These are phyloP conservation scores for Alfaro cultratus DNA, from an alignment of 2,797 vertebrate species.

Conservation along the genomic window DNA sequence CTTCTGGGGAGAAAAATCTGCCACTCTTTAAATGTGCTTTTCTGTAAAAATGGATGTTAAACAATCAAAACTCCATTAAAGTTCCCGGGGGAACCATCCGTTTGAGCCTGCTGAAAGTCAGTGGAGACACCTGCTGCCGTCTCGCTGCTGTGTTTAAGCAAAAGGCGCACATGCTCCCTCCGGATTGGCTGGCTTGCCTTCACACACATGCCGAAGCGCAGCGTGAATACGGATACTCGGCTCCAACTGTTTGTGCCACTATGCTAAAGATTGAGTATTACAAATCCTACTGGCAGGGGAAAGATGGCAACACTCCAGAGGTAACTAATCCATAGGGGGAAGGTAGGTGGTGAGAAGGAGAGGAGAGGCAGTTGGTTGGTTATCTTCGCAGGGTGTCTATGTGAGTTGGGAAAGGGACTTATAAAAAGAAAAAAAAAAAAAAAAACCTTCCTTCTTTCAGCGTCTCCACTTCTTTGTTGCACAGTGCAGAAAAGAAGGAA, in stretches of 20 bases:
- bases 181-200: conserved; percentile 69
- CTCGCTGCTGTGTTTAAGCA: conserved; percentile 65
- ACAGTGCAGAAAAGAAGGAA: conserved; percentile 78
- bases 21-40: conserved; percentile 65
- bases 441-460: conserved; percentile 68
- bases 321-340: conserved; percentile 78
- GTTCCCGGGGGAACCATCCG: conserved; percentile 73
- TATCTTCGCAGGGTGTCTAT: conserved; percentile 73
- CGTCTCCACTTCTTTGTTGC: conserved; percentile 79
- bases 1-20: conserved; percentile 55
- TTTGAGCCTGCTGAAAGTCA: conserved; percentile 71
- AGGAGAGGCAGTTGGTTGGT: conserved; percentile 69
- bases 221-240: conserved; percentile 48
- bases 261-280: conserved; percentile 76
- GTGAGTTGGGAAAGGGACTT: conserved; percentile 57
- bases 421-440: conserved; percentile 58
- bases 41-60: conserved; percentile 82
- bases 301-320: conserved; percentile 77
- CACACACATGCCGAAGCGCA: conserved; percentile 58
- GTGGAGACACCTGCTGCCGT: conserved; percentile 73
- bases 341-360: conserved; percentile 59
- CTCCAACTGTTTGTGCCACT: conserved; percentile 70
- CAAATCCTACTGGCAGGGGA: conserved; percentile 71
- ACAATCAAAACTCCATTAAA: conserved; percentile 83
- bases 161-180: conserved; percentile 31